Evolutionary conservation across 2,888 invertebrate genomes (phyloP).

Genomic region (Glyphotaelius pellucidus): DNA sequence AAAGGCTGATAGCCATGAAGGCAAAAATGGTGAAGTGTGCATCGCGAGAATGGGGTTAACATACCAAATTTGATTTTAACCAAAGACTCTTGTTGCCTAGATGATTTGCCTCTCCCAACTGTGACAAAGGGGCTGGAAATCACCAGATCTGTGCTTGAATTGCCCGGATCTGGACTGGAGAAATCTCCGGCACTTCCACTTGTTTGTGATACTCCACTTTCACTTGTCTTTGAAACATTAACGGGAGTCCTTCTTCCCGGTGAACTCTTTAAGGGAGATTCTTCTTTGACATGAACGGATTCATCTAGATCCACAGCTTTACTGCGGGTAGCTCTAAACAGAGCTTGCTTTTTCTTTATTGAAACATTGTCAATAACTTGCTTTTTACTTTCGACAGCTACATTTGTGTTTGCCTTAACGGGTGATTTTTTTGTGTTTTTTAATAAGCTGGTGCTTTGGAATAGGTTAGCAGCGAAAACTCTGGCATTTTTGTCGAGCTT

Average conservation of each 20-base stretch:
- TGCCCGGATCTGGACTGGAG: slow-evolving; percentile 27
- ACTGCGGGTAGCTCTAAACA: not conserved
- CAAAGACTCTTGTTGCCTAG: slow-evolving; percentile 78
- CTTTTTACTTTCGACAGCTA: not conserved
- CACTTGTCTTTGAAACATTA: slow-evolving; percentile 22
- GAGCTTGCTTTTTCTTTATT: slow-evolving; percentile 20
- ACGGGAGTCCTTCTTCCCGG: not conserved
- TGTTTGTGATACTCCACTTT: not conserved
- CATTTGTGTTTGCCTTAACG: slow-evolving; percentile 20
- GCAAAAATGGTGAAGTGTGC: not conserved
- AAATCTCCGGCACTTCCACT: not conserved
- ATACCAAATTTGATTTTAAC: slow-evolving; percentile 73
- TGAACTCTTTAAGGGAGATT: not conserved
- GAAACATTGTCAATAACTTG: not conserved
- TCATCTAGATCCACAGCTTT: slow-evolving; percentile 20
- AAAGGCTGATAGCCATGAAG: not conserved
- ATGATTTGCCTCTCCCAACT: slow-evolving; percentile 79
- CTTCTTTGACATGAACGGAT: not conserved
- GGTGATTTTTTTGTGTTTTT: not conserved
- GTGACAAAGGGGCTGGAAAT: slow-evolving; percentile 79
- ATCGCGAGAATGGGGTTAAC: not conserved
- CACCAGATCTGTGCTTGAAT: slow-evolving; percentile 68
- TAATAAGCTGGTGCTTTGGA: not conserved
- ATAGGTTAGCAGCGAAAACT: slow-evolving; percentile 30
- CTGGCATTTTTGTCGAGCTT: slow-evolving; percentile 66